Percentiles rank a stretch among this genome's conserved stretches.
phyloP scores from a whole-genome alignment of 2,888 invertebrate genomes.

The Drosophila villosipedis region DNA sequence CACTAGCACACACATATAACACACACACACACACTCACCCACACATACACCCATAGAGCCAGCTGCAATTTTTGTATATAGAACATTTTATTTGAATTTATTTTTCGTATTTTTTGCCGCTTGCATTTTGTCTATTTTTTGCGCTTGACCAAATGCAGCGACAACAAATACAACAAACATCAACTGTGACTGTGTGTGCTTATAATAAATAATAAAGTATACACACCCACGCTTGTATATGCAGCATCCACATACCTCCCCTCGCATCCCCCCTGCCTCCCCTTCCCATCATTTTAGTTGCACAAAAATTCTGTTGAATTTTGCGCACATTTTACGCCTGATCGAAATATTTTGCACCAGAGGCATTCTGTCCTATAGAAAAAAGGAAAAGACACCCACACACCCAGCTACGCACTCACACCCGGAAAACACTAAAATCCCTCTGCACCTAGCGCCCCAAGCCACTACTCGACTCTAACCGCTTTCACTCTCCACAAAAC shows the following conservation, averaged over 20 bases:
- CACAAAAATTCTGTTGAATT: constrained; percentile 76
- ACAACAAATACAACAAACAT: constrained; percentile 41
- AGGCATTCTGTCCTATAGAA: constrained; percentile 48
- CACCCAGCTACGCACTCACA: constrained; percentile 9
- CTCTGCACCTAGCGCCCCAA: constrained; percentile 2
- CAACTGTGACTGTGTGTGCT: constrained; percentile 54
- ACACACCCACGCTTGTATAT: constrained; percentile 50
- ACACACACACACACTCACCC: constrained; percentile 23
- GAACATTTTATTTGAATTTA: constrained; percentile 79
- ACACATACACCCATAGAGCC: constrained; percentile 31
- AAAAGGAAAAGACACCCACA: constrained; percentile 59
- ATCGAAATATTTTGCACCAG: constrained; percentile 81
- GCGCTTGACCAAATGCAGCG: constrained; percentile 68
- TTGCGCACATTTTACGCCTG: constrained; percentile 84
- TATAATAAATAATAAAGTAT: constrained; percentile 79
- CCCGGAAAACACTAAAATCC: constrained; percentile 2
- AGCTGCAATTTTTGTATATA: constrained; percentile 65
- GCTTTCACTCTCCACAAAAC: background rate
- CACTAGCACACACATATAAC: constrained; percentile 26
- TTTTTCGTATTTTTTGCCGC: constrained; percentile 61
- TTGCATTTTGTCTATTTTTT: constrained; percentile 74
- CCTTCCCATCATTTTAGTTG: constrained; percentile 13
- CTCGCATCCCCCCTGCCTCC: fast-evolving
- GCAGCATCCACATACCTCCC: constrained; percentile 1
- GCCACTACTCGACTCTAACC: constrained; percentile 1